Evolutionary conservation across 1,140 invertebrate species (phyloP), one percentile per base, ranked within the genome.

Genomic region (Bursaphelenchus mucronatus): DNA sequence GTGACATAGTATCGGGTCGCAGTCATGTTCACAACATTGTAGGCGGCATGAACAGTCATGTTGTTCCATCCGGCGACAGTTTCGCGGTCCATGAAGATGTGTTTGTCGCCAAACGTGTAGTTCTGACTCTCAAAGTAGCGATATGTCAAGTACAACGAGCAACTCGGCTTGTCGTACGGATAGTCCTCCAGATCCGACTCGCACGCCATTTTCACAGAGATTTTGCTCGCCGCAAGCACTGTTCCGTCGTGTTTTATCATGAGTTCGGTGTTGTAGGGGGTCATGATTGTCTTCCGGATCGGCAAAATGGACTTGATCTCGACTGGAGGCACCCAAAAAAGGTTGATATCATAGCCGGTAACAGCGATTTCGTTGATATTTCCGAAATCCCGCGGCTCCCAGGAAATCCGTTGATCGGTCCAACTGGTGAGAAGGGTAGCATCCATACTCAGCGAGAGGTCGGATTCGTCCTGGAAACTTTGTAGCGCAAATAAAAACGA

Each of bases 321-420:
- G 2, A 59, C 57, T 43, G 41, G 11, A 13, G 57, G 57, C 41
- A 59, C 10, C 57, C 57, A 59, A 43, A 59, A 59, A 1, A 39
- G 21, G 11, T 30, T n/a, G 21, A 59, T 39, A 6, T 59, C 45
- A 44, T 59, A 44, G 57, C 45, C 57, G 41, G 11, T 11, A 7
- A 59, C n/a, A 3, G 40, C 40, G 19, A 59, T 30, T 59, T 59
- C 45, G 3, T 39, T 59, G 17, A 59, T n/a, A 44, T 59, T 59
- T 8, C 57, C 57, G 41, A n/a, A 40, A 39, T 59, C 30, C 11
- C 13, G 41, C 11, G 57, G 57, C 40, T 59, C 57, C 57, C 57
- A 59, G 13, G 11, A 11, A 11, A 59, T 39, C 11, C 57, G 57
- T 43, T 39, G 11, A 9, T 59, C 57, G 3, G 10, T 39, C 57